Evolutionary conservation across 1,140 invertebrate genomes (phyloP).

Genomic region (Heliconius hermathena): DNA sequence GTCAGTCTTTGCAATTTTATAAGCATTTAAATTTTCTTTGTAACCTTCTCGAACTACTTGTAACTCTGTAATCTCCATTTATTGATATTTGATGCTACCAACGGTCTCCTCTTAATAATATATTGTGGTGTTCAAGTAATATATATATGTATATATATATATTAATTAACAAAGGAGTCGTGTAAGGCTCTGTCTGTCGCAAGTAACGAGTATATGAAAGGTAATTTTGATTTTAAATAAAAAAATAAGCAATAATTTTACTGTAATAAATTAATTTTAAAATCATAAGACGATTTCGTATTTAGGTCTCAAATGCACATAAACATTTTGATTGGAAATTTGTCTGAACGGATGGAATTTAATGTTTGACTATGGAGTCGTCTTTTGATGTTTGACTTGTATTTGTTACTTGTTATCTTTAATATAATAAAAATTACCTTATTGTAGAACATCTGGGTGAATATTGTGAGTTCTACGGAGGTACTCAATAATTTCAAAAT

Average conservation of each 20-base stretch:
- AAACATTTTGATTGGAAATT: background rate
- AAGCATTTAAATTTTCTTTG: slow-evolving; percentile 68
- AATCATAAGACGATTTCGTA: slow-evolving; percentile 10
- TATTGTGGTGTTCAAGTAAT: slow-evolving; percentile 39
- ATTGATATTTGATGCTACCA: slow-evolving; percentile 16
- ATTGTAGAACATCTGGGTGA: background rate
- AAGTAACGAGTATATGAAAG: background rate
- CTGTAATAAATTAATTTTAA: background rate
- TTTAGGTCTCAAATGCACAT: background rate
- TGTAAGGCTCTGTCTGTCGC: slow-evolving; percentile 35
- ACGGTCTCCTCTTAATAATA: slow-evolving; percentile 25
- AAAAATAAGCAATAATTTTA: slow-evolving; percentile 18
- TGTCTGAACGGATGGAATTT: background rate
- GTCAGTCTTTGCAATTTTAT: slow-evolving; percentile 63
- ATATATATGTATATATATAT: slow-evolving; percentile 5
- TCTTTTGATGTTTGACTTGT: slow-evolving; percentile 1
- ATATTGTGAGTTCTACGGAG: background rate
- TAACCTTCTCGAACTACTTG: slow-evolving; percentile 27
- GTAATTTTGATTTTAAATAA: background rate
- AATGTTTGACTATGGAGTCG: background rate
- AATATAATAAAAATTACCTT: background rate
- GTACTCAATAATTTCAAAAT: background rate
- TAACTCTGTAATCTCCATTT: slow-evolving; percentile 29
- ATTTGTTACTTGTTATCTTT: background rate
- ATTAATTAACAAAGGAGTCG: slow-evolving; percentile 17